Evolutionary conservation across 2,888 invertebrate genomes (phyloP).

Genomic region (Cryptophagus acutangulus): DNA sequence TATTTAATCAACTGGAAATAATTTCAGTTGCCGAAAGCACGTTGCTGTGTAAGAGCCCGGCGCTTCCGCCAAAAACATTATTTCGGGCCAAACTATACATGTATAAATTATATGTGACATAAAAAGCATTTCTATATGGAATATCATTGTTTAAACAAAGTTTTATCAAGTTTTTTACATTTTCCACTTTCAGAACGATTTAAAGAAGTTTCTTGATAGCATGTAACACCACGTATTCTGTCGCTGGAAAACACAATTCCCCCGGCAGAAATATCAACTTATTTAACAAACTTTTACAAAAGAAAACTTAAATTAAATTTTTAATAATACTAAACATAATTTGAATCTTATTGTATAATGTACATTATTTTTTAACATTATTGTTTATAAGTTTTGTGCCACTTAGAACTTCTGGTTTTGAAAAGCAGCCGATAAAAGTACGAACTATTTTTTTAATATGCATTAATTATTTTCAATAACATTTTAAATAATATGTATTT

Average conservation of each 20-base stretch:
- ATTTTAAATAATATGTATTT: no score
- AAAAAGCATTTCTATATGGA: slow-evolving; percentile 1
- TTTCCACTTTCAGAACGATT: slow-evolving; percentile 15
- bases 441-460: no score
- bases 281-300: background rate
- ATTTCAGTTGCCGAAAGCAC: no score
- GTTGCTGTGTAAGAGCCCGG: no score
- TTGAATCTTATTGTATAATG: no score
- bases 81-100: slow-evolving; percentile 14
- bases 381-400: no score
- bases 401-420: no score
- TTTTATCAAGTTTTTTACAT: slow-evolving; percentile 20
- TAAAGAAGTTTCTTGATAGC: slow-evolving; percentile 19
- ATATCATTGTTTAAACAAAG: slow-evolving; percentile 18
- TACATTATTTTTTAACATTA: no score
- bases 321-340: slow-evolving; percentile 1
- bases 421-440: no score
- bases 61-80: no score
- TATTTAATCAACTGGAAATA: no score
- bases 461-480: no score
- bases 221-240: slow-evolving; percentile 13
- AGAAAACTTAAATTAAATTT: background rate
- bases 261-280: background rate
- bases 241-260: background rate
- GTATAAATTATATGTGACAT: background rate